Evolutionary conservation across 2,888 invertebrate species (phyloP).

Genomic region (Parnassius mnemosyne): DNA sequence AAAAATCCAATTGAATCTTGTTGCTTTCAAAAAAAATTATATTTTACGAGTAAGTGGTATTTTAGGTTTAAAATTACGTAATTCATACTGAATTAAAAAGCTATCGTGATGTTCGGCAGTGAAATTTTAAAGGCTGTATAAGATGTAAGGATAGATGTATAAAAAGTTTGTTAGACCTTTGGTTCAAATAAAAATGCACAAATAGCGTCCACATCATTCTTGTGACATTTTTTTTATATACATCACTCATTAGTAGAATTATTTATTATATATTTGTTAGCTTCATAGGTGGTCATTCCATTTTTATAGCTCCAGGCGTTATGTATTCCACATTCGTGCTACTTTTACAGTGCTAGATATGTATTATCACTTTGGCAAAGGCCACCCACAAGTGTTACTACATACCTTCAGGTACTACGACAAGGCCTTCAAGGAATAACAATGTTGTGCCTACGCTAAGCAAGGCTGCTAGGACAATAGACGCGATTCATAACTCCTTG

Average conservation of each 20-base stretch:
- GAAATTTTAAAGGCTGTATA: no score
- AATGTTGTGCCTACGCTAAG: slow-evolving; percentile 46
- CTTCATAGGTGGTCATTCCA: slow-evolving; percentile 34
- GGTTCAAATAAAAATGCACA: no score
- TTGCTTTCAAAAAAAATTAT: no score
- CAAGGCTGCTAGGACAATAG: slow-evolving; percentile 59
- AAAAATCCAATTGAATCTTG: no score
- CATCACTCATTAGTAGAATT: slow-evolving; percentile 22
- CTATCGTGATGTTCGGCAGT: no score
- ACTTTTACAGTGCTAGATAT: slow-evolving; percentile 45
- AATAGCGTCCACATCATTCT: neutral
- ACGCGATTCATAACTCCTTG: slow-evolving; percentile 60
- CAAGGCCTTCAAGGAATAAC: slow-evolving; percentile 55
- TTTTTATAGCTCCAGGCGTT: slow-evolving; percentile 32
- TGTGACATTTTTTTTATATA: slow-evolving; percentile 5
- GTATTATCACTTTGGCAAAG: slow-evolving; percentile 49
- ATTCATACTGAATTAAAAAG: no score
- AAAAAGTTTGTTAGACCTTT: no score
- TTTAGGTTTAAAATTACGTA: no score
- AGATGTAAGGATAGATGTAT: no score
- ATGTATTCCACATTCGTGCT: slow-evolving; percentile 56
- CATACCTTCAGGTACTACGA: slow-evolving; percentile 51
- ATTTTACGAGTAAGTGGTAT: no score
- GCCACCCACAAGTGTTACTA: slow-evolving; percentile 57
- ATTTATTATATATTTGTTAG: slow-evolving; percentile 6